Percentiles rank a stretch among this genome's conserved stretches.
Evolutionary conservation across 2,888 invertebrate species (phyloP).

Genomic region (Nomada fabriciana): DNA sequence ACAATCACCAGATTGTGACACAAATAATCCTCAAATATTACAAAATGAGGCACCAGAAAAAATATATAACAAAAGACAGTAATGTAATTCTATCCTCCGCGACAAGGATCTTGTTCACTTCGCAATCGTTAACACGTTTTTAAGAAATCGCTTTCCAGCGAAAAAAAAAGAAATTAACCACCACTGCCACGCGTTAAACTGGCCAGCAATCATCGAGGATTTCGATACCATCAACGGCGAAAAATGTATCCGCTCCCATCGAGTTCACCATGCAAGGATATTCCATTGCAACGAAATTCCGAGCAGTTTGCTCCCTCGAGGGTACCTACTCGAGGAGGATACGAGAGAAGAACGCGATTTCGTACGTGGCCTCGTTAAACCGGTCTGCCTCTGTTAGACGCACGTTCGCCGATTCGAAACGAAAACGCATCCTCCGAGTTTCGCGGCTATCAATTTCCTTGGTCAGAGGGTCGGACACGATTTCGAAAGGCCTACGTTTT

Average conservation of each 20-base stretch:
- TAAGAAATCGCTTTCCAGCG: background rate
- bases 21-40: too few relatives aligned
- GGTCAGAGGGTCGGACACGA: constrained; percentile 7
- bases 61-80: too few relatives aligned
- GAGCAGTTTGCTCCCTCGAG: background rate
- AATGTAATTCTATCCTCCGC: too few relatives aligned
- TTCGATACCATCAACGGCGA: background rate
- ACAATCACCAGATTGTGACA: too few relatives aligned
- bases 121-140: too few relatives aligned
- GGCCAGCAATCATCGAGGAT: background rate
- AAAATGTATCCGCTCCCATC: background rate
- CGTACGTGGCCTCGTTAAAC: constrained; percentile 56
- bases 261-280: background rate
- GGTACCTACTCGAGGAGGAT: constrained; percentile 1
- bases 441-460: constrained; percentile 18
- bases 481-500: constrained; percentile 9
- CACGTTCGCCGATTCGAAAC: constrained; percentile 26
- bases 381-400: constrained; percentile 48
- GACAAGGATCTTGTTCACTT: too few relatives aligned
- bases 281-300: constrained; percentile 11
- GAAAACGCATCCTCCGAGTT: constrained; percentile 34
- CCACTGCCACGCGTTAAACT: too few relatives aligned
- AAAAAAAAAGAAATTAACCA: too few relatives aligned
- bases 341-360: constrained; percentile 41
- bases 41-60: too few relatives aligned